A percentile compares a stretch with the other conserved stretches of the same genome.
These are phyloP conservation scores for Macrotrachela quadricornifera DNA, from an alignment of 1,140 invertebrate genomes.

Conservation along the genomic window DNA sequence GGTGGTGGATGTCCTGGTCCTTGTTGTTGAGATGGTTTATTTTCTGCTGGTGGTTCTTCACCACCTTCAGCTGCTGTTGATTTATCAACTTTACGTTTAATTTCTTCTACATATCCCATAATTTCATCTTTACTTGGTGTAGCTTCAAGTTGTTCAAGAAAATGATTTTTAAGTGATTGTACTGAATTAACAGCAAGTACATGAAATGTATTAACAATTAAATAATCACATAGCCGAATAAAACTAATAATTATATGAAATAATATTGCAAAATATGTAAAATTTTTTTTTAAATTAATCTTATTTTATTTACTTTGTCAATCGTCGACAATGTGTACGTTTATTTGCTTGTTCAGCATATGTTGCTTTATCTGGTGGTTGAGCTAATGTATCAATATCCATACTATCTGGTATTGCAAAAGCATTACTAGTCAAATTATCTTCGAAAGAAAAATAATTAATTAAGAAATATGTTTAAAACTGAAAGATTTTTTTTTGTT, in stretches of 20 bases:
- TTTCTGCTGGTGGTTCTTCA: neutral
- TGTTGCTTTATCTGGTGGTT: conserved; percentile 40
- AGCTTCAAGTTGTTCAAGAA: conserved; percentile 38
- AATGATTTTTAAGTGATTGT: conserved; percentile 35
- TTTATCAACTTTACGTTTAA: conserved; percentile 17
- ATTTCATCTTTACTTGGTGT: conserved; percentile 32
- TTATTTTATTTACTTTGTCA: conserved; percentile 38
- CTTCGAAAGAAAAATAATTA: neutral
- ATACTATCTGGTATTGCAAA: conserved; percentile 23
- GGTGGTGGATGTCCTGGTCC: conserved; percentile 13
- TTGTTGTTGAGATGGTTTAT: neutral
- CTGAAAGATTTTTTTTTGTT: no score
- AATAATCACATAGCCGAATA: conserved; percentile 49
- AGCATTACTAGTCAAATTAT: conserved; percentile 16
- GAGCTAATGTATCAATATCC: conserved; percentile 33
- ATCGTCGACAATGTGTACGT: conserved; percentile 44
- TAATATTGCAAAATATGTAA: conserved; percentile 7
- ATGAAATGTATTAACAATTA: conserved; percentile 45
- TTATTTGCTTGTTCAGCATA: conserved; percentile 62
- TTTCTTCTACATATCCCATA: conserved; percentile 14
- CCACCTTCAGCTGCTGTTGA: conserved; percentile 5
- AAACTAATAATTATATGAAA: conserved; percentile 46
- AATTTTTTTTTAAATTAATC: neutral
- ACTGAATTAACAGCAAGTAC: conserved; percentile 44
- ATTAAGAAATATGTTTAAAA: no score